Conservation (phyloP, 92 coral and sea anemone species). For the Isaurus tuberculatus region DNA sequence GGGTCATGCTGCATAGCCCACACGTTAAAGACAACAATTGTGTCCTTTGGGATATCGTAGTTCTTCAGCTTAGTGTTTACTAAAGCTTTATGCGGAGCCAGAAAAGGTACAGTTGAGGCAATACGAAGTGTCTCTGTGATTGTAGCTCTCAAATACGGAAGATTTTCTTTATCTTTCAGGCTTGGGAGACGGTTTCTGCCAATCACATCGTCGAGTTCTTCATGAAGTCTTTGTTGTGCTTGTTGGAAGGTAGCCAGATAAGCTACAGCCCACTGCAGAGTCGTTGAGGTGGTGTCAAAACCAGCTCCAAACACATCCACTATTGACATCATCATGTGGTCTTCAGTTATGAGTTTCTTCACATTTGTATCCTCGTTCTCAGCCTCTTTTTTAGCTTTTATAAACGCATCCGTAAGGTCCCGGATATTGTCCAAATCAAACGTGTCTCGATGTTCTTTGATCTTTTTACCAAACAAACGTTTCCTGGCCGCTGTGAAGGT, state of each 20-base stretch:
- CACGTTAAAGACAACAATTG: conserved; percentile 65
- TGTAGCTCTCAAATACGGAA: conserved; percentile 64
- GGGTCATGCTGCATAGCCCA: conserved; percentile 83
- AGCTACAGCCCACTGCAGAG: conserved; percentile 65
- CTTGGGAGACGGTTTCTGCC: conserved; percentile 61
- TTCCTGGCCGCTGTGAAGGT: too few species aligned
- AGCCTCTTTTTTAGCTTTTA: conserved; percentile 62
- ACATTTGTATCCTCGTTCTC: conserved; percentile 29
- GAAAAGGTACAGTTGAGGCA: conserved; percentile 47
- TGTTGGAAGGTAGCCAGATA: conserved; percentile 59
- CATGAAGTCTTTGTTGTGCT: conserved; percentile 60
- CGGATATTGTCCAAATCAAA: conserved; percentile 47
- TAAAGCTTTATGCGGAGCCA: conserved; percentile 56
- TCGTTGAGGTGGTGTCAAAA: conserved; percentile 70
- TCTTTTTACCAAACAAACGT: too few species aligned
- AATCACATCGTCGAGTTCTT: conserved; percentile 55
- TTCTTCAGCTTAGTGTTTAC: conserved; percentile 55
- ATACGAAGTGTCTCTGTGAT: conserved; percentile 67
- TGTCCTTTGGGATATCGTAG: conserved; percentile 75
- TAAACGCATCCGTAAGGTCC: conserved; percentile 69
- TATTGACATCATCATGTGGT: conserved; percentile 65
- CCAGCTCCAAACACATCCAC: conserved; percentile 71
- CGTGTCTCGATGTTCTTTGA: conserved; percentile 49
- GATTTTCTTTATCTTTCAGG: conserved; percentile 50
- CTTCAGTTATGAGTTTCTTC: conserved; percentile 56